These are phyloP conservation scores for Columbina picui DNA, from an alignment of 2,113 vertebrate genomes.

Conservation along the genomic window DNA sequence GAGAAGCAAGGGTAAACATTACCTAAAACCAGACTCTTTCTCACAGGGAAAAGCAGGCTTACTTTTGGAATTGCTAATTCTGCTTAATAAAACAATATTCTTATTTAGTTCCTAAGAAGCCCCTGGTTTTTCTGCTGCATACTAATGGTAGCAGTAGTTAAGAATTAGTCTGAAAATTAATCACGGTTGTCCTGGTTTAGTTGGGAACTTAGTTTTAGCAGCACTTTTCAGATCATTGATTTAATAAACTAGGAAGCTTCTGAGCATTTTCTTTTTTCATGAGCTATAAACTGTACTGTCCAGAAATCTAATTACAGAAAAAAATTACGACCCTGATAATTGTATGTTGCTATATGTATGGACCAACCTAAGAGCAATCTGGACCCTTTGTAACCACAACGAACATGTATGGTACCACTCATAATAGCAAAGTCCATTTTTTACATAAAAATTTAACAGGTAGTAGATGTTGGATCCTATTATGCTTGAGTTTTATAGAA, in stretches of 20 bases:
- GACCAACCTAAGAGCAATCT: neutral
- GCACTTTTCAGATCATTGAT: neutral
- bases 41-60: neutral
- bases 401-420: neutral
- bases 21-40: neutral
- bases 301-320: neutral
- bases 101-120: neutral
- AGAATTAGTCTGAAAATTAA: neutral
- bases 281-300: neutral
- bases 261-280: neutral
- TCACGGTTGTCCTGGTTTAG: neutral
- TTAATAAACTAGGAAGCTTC: neutral
- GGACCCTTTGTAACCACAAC: neutral
- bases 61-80: neutral
- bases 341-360: neutral
- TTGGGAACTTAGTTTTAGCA: neutral
- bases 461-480: neutral
- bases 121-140: neutral
- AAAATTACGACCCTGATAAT: neutral
- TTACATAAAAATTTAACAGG: neutral
- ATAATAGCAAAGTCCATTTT: neutral
- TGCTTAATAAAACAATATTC: neutral
- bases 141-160: neutral
- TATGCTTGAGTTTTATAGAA: neutral
- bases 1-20: neutral